Base-by-base conservation (phyloP, 30 jellyfish, hydroid and myxozoan species). In the Aurelia sp. region DNA sequence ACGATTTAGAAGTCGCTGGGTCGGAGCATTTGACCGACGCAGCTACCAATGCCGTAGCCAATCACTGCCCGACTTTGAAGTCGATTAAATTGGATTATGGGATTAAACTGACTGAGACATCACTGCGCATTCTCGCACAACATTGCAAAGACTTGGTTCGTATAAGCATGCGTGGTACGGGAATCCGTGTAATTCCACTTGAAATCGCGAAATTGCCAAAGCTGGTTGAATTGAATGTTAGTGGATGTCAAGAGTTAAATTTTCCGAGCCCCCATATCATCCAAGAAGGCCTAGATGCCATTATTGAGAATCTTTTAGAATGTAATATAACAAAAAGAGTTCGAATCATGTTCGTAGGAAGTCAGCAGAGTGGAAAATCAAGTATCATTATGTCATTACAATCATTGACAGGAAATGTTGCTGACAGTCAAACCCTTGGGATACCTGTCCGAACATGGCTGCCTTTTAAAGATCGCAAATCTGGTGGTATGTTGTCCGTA, bases 301-400 rank as follows among this genome's bases (percentile, higher is more conserved):
- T 92, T 33, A 69, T 75, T 35, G 92, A 81, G 83, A 86, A 80
- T 59, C 86, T 92, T 1, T 80, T 95, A 17, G 95, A 72, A 33
- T 76, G 91, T 52, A 81, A 94, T 61, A 88, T 94, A 19, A 76
- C 97, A 8, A 75, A 85, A 30, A 55, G 95, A 17, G 86, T 83
- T 15, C 78, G 93, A 16, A 74, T 94, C 21, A 74, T 89, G 89
- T 87, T 86, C 31, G 87, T 94, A 15, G 99, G 99, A 3, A 88
- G 97, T 70, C 86, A 94, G 21, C 97, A 88, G 66, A 88, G 97
- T 63, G 99, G 99, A 11, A 94, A 94, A 35, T 74, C 99, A 8
- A 94, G 97, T 66, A 85, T 88, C 13, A 57, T 94, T 55, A 79
- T 82, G 84, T 82, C 99, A 2, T 73, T 94, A 70, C 93, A 88